These are phyloP conservation scores for Myzus persicae DNA, from an alignment of 1,140 invertebrate species.

Conservation along the genomic window DNA sequence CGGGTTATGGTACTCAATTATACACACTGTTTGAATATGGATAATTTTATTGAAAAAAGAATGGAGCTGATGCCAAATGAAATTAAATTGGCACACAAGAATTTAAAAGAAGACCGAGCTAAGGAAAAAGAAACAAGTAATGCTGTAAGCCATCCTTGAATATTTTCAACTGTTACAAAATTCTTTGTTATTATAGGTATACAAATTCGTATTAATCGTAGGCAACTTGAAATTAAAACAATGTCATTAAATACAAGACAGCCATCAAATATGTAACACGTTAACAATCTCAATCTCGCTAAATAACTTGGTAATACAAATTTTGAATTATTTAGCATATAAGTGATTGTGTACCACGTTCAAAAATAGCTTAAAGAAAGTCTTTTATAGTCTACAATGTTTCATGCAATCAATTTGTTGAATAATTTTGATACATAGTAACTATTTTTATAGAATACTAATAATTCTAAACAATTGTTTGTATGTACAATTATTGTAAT, in stretches of 20 bases:
- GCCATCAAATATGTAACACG: no score
- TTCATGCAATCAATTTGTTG: background rate
- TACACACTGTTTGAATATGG: background rate
- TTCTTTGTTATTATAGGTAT: background rate
- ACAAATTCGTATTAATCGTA: background rate
- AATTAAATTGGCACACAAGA: background rate
- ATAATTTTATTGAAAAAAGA: background rate
- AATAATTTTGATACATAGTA: background rate
- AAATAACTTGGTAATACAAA: no score
- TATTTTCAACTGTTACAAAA: background rate
- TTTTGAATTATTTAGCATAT: no score
- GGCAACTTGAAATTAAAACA: background rate
- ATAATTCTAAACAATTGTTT: background rate
- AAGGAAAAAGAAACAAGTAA: background rate
- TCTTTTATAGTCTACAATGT: background rate
- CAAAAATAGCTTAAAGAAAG: no score
- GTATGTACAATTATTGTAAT: background rate
- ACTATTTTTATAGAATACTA: background rate
- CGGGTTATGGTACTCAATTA: background rate
- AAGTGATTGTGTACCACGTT: no score
- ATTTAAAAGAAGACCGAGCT: background rate
- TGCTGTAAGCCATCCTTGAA: background rate
- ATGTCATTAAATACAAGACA: background rate
- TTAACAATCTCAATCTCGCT: no score
- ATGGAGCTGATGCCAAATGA: background rate